These are phyloP conservation scores for Drosophila arizonae DNA, from an alignment of 1,140 invertebrate genomes.

Conservation along the genomic window DNA sequence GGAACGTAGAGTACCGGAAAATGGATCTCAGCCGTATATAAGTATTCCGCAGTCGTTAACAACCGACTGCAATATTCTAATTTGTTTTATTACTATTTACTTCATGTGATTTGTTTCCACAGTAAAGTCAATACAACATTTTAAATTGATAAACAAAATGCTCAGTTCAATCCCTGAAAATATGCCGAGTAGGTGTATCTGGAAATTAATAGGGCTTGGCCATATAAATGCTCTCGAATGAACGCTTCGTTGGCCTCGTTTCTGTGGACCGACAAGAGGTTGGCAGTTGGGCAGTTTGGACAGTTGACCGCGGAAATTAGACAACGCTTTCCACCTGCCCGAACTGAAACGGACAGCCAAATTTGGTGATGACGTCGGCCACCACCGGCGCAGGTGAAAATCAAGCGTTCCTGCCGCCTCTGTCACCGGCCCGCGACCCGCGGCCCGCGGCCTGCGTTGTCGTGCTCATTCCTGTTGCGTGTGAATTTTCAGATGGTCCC, in stretches of 20 bases:
- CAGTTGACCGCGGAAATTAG: conserved; percentile 27
- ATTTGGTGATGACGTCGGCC: conserved; percentile 60
- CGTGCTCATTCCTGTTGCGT: conserved; percentile 40
- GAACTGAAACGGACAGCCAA: conserved; percentile 31
- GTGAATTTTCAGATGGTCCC: conserved; percentile 59
- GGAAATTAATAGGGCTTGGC: conserved; percentile 53
- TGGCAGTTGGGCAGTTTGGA: background rate
- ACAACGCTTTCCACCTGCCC: conserved; percentile 59
- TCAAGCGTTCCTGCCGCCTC: conserved; percentile 8
- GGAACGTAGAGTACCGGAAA: too few relatives aligned
- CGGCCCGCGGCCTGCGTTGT: background rate
- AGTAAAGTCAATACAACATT: too few relatives aligned
- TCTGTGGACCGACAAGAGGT: background rate
- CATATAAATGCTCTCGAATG: conserved; percentile 58
- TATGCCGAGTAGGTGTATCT: conserved; percentile 43
- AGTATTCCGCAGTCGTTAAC: too few relatives aligned
- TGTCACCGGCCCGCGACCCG: background rate
- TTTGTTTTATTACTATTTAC: too few relatives aligned
- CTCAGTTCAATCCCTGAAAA: background rate
- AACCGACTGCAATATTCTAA: too few relatives aligned
- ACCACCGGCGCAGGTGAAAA: conserved; percentile 69
- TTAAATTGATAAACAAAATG: background rate
- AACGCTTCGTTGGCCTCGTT: conserved; percentile 43
- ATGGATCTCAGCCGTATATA: too few relatives aligned
- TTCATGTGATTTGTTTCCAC: too few relatives aligned